These are phyloP conservation scores for Isurus oxyrinchus DNA, from an alignment of 2,113 vertebrate species.

Conservation along the genomic window DNA sequence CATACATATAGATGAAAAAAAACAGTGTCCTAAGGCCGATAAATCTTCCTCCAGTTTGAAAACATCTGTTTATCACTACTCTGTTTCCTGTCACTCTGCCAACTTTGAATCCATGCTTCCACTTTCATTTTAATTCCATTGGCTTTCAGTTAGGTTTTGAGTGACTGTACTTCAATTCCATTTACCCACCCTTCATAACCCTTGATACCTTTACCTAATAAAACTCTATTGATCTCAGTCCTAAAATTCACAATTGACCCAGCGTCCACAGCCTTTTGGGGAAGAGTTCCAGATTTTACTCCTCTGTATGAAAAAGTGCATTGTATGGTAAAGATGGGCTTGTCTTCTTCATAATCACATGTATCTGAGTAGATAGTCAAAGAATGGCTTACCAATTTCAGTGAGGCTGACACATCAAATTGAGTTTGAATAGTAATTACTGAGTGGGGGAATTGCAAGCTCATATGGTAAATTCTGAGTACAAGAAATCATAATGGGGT, in stretches of 20 bases:
- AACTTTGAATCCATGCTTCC: too few species aligned
- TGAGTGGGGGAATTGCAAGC: not conserved
- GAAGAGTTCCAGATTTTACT: not conserved
- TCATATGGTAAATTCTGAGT: not conserved
- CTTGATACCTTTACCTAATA: too few species aligned
- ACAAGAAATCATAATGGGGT: not conserved
- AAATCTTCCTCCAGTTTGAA: too few species aligned
- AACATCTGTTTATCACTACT: too few species aligned
- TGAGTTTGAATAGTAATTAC: not conserved
- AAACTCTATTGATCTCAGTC: too few species aligned
- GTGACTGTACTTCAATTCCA: not conserved
- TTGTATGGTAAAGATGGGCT: not conserved
- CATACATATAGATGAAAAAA: too few species aligned
- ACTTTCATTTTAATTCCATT: not conserved
- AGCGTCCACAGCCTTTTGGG: not conserved
- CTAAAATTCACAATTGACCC: not conserved
- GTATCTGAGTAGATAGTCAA: not conserved
- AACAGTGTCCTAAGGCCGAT: too few species aligned
- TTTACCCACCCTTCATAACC: not conserved
- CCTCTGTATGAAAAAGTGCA: not conserved
- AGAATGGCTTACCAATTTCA: not conserved
- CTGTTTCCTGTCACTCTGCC: too few species aligned
- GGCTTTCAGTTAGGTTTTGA: not conserved
- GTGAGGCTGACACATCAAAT: not conserved
- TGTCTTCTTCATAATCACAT: not conserved